Percentiles rank a stretch among this genome's conserved stretches.
Conservation (phyloP, 2,888 invertebrate genomes). For the Amblyjoppa proteus region DNA sequence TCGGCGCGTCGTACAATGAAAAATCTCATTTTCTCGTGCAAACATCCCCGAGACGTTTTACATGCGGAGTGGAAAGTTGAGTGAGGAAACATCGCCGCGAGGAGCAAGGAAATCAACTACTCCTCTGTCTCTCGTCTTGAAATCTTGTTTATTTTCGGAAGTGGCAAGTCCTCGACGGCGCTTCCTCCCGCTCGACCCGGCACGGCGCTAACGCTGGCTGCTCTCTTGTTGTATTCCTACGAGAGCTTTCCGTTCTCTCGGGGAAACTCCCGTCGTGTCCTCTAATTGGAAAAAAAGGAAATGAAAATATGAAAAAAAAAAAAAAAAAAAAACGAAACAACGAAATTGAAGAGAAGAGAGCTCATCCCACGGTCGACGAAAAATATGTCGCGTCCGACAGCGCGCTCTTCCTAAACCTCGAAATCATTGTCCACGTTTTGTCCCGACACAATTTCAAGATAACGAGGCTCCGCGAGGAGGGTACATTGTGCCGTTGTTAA, state of each 20-base stretch:
- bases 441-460: constrained; percentile 5
- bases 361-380: constrained; percentile 5
- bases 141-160: constrained; percentile 65
- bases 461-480: constrained; percentile 8
- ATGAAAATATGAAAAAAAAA: too few species aligned
- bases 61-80: constrained; percentile 15
- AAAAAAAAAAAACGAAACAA: constrained; percentile 9
- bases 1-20: constrained; percentile 23
- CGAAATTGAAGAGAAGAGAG: constrained; percentile 19
- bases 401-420: not conserved
- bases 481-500: not conserved
- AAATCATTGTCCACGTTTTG: constrained; percentile 18
- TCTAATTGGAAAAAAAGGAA: constrained; percentile 58
- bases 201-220: constrained; percentile 50
- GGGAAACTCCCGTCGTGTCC: constrained; percentile 38
- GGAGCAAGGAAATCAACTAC: constrained; percentile 21
- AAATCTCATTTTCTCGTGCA: constrained; percentile 59
- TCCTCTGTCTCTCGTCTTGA: constrained; percentile 41
- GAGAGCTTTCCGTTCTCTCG: constrained; percentile 32
- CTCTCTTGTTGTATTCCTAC: constrained; percentile 55
- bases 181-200: constrained; percentile 19
- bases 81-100: constrained; percentile 21
- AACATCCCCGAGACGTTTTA: constrained; percentile 45
- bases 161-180: constrained; percentile 58
- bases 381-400: constrained; percentile 49